Percentiles rank a stretch among this genome's conserved stretches.
phyloP scores from a whole-genome alignment of 2,113 vertebrate genomes.

The Mugil cephalus region DNA sequence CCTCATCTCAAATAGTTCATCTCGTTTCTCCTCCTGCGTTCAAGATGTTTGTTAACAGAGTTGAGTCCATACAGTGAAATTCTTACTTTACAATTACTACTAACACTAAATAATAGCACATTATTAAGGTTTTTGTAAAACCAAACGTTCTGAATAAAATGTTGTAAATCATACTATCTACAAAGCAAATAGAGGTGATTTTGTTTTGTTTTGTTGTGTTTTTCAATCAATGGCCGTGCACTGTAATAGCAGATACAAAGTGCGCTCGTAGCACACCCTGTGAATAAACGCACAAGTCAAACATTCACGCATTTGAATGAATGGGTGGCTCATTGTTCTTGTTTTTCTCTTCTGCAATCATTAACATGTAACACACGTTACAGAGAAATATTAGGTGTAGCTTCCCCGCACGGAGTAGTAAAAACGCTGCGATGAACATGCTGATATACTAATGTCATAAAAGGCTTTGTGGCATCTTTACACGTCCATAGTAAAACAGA shows the following conservation, averaged over 20 bases:
- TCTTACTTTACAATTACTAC: no score
- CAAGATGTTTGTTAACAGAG: no score
- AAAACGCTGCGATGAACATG: neutral
- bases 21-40: neutral
- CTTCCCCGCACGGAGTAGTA: neutral
- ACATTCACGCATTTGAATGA: slow-evolving; percentile 51
- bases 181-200: neutral
- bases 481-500: neutral
- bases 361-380: slow-evolving; percentile 41
- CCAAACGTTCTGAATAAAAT: neutral
- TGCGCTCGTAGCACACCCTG: slow-evolving; percentile 45
- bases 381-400: neutral
- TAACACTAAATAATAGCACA: no score
- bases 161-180: neutral
- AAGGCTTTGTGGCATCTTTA: neutral
- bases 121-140: no score
- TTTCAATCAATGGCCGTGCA: neutral
- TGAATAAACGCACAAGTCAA: slow-evolving; percentile 45
- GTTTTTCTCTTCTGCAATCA: slow-evolving; percentile 41
- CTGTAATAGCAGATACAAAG: slow-evolving; percentile 34
- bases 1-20: neutral
- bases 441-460: neutral
- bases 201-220: neutral
- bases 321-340: slow-evolving; percentile 32
- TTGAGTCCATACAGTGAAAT: no score